A percentile compares a stretch with the other conserved stretches of the same genome.
Evolutionary conservation across 2,888 invertebrate genomes (phyloP).

Genomic region (Galerucella nymphaeae): DNA sequence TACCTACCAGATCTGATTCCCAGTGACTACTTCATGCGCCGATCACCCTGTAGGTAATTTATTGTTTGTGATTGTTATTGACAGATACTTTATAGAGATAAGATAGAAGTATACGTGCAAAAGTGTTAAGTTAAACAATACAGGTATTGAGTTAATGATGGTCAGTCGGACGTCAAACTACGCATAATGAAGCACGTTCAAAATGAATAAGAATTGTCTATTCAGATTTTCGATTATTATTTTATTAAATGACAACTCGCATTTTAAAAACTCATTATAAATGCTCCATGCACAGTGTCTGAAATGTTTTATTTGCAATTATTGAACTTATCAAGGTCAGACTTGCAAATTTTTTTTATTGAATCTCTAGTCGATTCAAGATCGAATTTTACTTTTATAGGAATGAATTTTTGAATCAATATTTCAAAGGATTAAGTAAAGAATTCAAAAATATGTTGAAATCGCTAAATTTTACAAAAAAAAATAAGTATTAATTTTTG

Average conservation of each 20-base stretch:
- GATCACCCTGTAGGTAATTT: background rate
- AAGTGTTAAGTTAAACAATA: background rate
- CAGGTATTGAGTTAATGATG: conserved; percentile 6
- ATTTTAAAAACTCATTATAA: conserved; percentile 29
- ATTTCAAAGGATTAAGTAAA: too few species aligned
- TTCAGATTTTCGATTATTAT: conserved; percentile 36
- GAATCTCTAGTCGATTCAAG: too few species aligned
- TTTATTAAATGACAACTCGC: conserved; percentile 20
- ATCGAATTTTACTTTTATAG: too few species aligned
- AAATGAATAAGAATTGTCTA: conserved; percentile 39
- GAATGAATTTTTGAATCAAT: too few species aligned
- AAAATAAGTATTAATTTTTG: too few species aligned
- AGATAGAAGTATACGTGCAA: background rate
- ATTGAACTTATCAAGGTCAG: conserved; percentile 17
- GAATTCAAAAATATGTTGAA: too few species aligned
- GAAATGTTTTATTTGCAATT: conserved; percentile 29
- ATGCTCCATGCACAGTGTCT: conserved; percentile 16
- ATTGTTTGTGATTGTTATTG: background rate
- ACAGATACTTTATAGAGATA: background rate
- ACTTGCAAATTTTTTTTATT: background rate
- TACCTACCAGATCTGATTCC: too few species aligned
- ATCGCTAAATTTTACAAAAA: too few species aligned
- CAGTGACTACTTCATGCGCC: background rate
- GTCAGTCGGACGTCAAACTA: conserved; percentile 36
- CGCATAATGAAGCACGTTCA: conserved; percentile 41